phyloP scores from a whole-genome alignment of 2,113 vertebrate species.

The Castor canadensis region DNA sequence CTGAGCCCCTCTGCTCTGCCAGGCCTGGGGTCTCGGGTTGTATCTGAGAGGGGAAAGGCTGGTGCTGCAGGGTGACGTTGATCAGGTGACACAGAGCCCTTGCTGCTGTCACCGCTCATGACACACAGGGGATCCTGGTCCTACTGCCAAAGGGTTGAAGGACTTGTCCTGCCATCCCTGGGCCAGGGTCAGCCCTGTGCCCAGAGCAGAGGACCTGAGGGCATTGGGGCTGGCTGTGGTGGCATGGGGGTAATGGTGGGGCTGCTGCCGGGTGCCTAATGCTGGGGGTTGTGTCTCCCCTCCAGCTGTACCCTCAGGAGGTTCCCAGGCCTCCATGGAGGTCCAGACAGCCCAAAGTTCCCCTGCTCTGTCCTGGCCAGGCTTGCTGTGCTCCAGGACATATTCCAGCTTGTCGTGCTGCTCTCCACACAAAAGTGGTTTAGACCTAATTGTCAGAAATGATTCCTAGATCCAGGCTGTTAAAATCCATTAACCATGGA shows the following conservation, averaged over 20 bases:
- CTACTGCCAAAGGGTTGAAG: neutral
- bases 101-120: neutral
- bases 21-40: neutral
- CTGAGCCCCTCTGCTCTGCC: neutral
- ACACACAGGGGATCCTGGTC: neutral
- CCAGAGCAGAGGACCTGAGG: accelerated
- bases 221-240: neutral
- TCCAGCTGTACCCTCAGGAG: neutral
- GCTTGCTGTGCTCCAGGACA: neutral
- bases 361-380: neutral
- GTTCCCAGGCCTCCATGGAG: neutral
- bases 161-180: too few relatives aligned
- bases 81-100: accelerated
- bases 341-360: neutral
- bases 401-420: neutral
- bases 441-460: conserved; percentile 13
- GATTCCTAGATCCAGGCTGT: neutral
- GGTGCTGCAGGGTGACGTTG: neutral
- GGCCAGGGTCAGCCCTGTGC: neutral
- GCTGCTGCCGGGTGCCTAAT: too few relatives aligned
- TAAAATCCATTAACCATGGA: conserved; percentile 11
- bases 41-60: too few relatives aligned
- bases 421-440: neutral
- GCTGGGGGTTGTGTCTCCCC: too few relatives aligned
- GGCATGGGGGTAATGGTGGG: neutral